phyloP scores from a whole-genome alignment of 2,797 vertebrate genomes.

The Arctocebus calabarensis region DNA sequence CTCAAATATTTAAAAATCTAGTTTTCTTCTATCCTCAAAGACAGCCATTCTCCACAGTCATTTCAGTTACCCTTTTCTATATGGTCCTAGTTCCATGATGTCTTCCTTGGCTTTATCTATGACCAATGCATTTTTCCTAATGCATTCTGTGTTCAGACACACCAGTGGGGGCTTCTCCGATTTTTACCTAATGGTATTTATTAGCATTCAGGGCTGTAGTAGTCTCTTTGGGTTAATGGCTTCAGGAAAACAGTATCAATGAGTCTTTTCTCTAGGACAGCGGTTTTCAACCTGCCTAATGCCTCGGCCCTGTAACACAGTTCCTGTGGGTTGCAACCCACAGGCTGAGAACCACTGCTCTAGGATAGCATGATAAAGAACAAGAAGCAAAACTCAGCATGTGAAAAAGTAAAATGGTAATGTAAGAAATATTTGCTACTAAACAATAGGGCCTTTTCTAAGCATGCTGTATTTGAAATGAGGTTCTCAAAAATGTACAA shows the following conservation, averaged over 20 bases:
- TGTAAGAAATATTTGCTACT: not conserved
- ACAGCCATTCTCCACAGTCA: not conserved
- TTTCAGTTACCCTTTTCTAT: not conserved
- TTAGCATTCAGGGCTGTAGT: not conserved
- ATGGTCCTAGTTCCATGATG: not conserved
- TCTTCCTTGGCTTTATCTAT: not conserved
- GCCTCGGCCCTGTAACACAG: no score
- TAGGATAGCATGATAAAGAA: not conserved
- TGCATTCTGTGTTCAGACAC: not conserved
- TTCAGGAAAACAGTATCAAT: not conserved
- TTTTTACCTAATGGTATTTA: not conserved
- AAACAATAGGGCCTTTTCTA: not conserved
- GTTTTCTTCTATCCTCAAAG: not conserved
- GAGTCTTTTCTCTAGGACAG: not conserved
- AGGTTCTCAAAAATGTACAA: not conserved
- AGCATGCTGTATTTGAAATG: not conserved
- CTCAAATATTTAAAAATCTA: not conserved
- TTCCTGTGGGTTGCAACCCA: no score
- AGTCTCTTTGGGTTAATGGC: not conserved
- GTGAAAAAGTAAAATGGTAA: not conserved
- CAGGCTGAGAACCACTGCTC: no score
- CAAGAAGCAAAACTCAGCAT: not conserved
- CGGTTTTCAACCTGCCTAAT: no score
- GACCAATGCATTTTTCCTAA: not conserved
- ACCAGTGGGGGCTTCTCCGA: not conserved